Base-by-base conservation (phyloP, 2,797 vertebrate species). In the Chrysocyon brachyurus region DNA sequence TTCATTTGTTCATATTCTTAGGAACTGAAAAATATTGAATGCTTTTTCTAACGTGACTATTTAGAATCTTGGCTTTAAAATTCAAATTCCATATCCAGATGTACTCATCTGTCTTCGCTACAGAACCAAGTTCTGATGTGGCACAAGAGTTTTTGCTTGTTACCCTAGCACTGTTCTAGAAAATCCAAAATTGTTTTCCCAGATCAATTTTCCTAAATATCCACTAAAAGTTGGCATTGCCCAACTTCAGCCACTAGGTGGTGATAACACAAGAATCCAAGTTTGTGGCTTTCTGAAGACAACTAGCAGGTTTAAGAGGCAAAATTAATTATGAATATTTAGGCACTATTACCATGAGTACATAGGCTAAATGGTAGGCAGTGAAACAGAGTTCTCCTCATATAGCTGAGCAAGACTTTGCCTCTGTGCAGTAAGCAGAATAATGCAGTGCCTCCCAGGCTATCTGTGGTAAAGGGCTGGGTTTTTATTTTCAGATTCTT, bases 51-150 rank as follows among this genome's bases (percentile, higher is more conserved):
- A 87, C 0, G 2, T 52, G 68, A 87, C 28, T 84, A 5, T 63
- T 70, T 75, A 75, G 68, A 87, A 78, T 84, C 40, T 68, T 96
- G 17, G 17, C 36, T 85, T 95, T 77, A 86, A 77, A 95, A 92
- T 52, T 93, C 63, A 92, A 81, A 59, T 81, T 89, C 56, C 85
- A 79, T 3, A 26, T 82, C 68, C 10, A 77, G 33, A 40, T 81
- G 10, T 81, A 36, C 33, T 91, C 82, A 46, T 33, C 77, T 52
- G 46, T 57, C 40, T 95, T 92, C 75, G 59, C 33, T 96, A 4
- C 75, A 40, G 57, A 92, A 81, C n/a, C 12, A 86, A 57, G n/a
- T 72, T 73, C 68, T 96, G 22, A 90, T 28, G 40, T 82, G 7
- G 40, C 63, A 82, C 1, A 88, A 73, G 31, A 93, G 19, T 31